Conservation (phyloP, 2,888 invertebrate genomes). For the Chirona hameri region DNA sequence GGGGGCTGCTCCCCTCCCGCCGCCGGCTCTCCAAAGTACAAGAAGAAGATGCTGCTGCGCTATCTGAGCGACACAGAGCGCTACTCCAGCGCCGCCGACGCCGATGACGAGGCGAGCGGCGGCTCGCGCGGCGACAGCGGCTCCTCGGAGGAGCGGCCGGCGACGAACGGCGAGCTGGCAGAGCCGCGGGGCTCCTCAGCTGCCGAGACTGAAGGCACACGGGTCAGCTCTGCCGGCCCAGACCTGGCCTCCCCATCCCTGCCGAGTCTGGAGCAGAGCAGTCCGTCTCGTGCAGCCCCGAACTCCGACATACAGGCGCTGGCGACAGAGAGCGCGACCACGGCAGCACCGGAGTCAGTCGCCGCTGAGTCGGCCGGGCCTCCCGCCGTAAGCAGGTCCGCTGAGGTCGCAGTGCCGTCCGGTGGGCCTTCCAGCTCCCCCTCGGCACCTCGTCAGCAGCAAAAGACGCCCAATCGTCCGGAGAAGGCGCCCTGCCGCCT, state of each 20-base stretch:
- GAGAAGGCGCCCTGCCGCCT: background rate
- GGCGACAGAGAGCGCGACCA: too few relatives aligned
- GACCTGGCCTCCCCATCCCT: too few relatives aligned
- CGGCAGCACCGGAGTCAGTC: background rate
- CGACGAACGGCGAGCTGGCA: too few relatives aligned
- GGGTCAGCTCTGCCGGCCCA: too few relatives aligned
- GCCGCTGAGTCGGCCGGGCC: too few relatives aligned
- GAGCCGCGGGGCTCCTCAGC: too few relatives aligned
- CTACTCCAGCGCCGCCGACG: conserved; percentile 48
- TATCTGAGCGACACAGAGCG: conserved; percentile 31
- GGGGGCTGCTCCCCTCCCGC: background rate
- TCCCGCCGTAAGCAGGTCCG: too few relatives aligned
- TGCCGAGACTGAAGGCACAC: too few relatives aligned
- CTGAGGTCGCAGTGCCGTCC: background rate
- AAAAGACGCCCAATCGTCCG: background rate
- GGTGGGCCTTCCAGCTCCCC: background rate
- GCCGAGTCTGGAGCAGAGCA: too few relatives aligned
- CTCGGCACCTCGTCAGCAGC: background rate
- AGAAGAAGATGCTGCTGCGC: conserved; percentile 33
- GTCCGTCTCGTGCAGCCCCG: too few relatives aligned
- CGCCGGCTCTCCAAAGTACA: conserved; percentile 30
- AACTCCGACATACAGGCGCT: too few relatives aligned
- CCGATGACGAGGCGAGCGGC: conserved; percentile 49
- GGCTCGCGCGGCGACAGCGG: background rate
- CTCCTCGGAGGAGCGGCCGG: background rate